Conservation (phyloP, 1,140 invertebrate genomes). For the Nasonia vitripennis region DNA sequence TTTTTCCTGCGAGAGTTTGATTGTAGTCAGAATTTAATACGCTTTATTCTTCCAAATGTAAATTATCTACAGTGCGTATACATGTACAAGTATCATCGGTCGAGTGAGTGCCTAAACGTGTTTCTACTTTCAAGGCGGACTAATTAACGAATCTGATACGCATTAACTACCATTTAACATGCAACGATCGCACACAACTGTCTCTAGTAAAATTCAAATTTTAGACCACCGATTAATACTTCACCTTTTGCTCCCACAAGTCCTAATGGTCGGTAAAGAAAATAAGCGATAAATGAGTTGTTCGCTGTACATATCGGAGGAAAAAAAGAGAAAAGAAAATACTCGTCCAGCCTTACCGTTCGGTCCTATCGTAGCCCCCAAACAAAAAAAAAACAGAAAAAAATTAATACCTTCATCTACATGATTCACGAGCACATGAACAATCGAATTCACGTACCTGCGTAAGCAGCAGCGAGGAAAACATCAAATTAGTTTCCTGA, state of each 20-base stretch:
- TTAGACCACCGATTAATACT: neutral
- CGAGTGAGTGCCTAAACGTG: no score
- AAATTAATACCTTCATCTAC: neutral
- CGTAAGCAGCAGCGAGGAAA: conserved; percentile 82
- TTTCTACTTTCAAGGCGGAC: no score
- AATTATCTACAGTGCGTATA: no score
- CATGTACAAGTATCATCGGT: no score
- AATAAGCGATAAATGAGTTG: conserved; percentile 44
- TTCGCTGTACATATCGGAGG: conserved; percentile 31
- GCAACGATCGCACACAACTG: neutral
- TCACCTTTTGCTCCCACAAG: conserved; percentile 67
- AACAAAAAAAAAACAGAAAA: neutral
- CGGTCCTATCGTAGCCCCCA: conserved; percentile 65
- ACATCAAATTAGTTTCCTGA: conserved; percentile 87
- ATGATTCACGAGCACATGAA: neutral
- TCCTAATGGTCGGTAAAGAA: conserved; percentile 61
- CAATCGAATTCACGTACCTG: conserved; percentile 37
- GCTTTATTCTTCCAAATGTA: no score
- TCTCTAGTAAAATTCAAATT: neutral
- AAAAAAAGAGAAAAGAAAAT: conserved; percentile 42
- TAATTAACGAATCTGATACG: no score
- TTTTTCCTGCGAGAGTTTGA: conserved; percentile 64
- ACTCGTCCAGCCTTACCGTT: conserved; percentile 60
- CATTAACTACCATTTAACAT: neutral
- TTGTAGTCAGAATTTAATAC: neutral